Base-by-base conservation (phyloP, 1,140 invertebrate species). In the Cherax quadricarinatus region DNA sequence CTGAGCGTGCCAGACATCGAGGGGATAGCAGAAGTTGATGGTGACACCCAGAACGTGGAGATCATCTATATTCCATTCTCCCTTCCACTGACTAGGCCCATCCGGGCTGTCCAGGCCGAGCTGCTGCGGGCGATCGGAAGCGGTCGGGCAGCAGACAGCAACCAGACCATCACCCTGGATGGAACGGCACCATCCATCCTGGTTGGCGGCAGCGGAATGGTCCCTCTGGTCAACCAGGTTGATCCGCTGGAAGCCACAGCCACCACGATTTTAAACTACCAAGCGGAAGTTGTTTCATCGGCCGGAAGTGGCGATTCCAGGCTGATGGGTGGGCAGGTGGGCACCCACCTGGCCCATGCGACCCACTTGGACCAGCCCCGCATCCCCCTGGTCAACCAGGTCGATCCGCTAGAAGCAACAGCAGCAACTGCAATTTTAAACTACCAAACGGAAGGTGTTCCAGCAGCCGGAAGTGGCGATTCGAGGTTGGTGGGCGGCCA, bases 21-120 rank as follows among this genome's bases (percentile, higher is more conserved):
- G 49, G 51, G 53, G 14, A 79, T 80, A 18, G 80, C 49, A 41
- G 53, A 88, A 41, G n/a, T 57, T 4, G 85, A 91, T 41, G 90
- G 30, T 14, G 85, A 91, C 30, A 91, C 90, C 7, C 84, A 91
- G 24, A 91, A 91, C 81, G 90, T 91, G 48, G 90, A 91, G 48
- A 91, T 91, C 6, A 91, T 91, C 24, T 91, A 91, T 24, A 91
- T 91, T 41, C 90, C 90, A 5, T 82, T 91, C 62, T 86, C 90
- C 16, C 53, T 91, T 14, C 89, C 89, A 18, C 57, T 91, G 49
- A 62, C 89, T n/a, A 83, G 83, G 5, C 89, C 89, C n/a, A 66
- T 91, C 51, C 89, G 86, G 75, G 89, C 89, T 9, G 89, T 91
- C 24, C 89, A 91, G 75, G 89, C 89, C 9, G 89, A 91, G 53